A percentile compares a stretch with the other conserved stretches of the same genome.
These are phyloP conservation scores for Notothenia rossii DNA, from an alignment of 2,113 vertebrate species.

Conservation along the genomic window DNA sequence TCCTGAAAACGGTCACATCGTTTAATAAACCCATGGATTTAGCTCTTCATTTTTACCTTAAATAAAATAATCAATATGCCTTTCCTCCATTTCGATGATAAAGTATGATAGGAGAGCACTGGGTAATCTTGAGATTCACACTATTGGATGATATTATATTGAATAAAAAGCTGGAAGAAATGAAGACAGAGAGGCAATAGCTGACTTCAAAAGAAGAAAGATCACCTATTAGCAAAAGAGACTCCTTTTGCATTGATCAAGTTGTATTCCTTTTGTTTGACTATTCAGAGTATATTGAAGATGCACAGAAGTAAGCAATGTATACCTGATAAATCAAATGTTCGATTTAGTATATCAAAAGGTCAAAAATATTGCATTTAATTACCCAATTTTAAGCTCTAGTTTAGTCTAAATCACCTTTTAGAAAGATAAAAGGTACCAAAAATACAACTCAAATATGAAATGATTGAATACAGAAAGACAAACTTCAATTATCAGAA, in stretches of 20 bases:
- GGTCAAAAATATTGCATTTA: too few species aligned
- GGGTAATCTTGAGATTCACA: background rate
- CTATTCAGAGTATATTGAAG: background rate
- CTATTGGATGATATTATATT: background rate
- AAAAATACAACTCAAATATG: background rate
- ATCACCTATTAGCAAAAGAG: background rate
- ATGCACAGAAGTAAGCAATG: background rate
- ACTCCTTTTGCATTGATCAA: background rate
- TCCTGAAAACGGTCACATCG: background rate
- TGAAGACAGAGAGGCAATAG: background rate
- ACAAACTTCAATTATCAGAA: background rate
- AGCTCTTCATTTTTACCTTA: background rate
- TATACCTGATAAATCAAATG: too few species aligned
- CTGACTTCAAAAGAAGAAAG: background rate
- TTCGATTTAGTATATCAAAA: background rate
- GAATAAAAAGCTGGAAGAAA: background rate
- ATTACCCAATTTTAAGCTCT: too few species aligned
- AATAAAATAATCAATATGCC: background rate
- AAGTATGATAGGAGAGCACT: background rate
- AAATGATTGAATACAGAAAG: background rate
- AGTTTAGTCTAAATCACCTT: too few species aligned
- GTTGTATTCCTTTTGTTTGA: background rate
- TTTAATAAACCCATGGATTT: background rate
- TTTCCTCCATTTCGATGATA: background rate
- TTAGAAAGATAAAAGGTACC: background rate